Evolutionary conservation across 2,888 invertebrate genomes (phyloP), one percentile per base, ranked within the genome.

Genomic region (Nephrotoma appendiculata): DNA sequence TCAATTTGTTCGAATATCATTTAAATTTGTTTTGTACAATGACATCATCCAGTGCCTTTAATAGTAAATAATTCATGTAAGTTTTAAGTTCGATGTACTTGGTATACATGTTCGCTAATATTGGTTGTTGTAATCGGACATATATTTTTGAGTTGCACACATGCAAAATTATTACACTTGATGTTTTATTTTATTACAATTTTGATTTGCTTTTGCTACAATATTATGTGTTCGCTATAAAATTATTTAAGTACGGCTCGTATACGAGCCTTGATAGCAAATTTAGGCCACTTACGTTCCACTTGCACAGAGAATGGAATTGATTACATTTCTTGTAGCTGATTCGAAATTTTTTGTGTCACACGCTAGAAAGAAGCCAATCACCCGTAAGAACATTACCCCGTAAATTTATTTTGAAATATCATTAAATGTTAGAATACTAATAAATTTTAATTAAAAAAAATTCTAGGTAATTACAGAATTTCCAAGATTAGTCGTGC

Each of bases 41-140:
- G 15, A 31, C 5, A 57, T 41, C n/a, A 52, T 52, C 19, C 57
- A 93, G 93, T 93, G 93, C 93, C 93, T 93, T 93, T 93, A 92
- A 92, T 92, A 90, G 91, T 92, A 91, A 92, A 92, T 91, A 92
- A 92, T 91, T 91, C 91, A 90, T 91, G 92, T 92, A 90, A 92
- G 92, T 92, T 84, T 86, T 19, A 48, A 41, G 15, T 52, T 84
- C 43, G 41, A 42, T 41, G 42, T 43, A 84, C 7, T 43, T 42
- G 84, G n/a, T 42, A 84, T 15, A 84, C 6, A 12, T 31, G 2
- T 71, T 41, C 9, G 41, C 85, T 44, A 44, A 9, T 71, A 71
- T 5, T 85, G 19, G 85, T 85, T 85, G 44, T 84, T 83, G 83
- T 84, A 52, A 15, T 83, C 84, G 48, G 19, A 31, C 12, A 31